These are phyloP conservation scores for Pterocles gutturalis DNA, from an alignment of 2,113 vertebrate genomes.

Conservation along the genomic window DNA sequence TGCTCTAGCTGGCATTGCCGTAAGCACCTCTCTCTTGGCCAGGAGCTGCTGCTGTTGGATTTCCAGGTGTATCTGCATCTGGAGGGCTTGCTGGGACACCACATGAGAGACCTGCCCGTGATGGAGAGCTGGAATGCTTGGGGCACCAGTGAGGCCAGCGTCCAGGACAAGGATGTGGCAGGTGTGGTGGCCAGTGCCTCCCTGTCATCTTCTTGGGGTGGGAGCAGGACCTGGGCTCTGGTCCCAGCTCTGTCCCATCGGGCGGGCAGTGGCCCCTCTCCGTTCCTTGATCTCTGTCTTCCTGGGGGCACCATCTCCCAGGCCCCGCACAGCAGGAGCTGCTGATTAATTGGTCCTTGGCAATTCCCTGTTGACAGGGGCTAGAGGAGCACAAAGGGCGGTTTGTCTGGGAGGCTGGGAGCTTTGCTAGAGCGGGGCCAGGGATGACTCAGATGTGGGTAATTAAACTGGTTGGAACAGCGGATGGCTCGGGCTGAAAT, in stretches of 20 bases:
- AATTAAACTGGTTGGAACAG: not conserved
- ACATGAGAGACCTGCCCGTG: not conserved
- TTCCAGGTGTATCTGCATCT: not conserved
- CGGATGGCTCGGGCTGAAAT: not conserved
- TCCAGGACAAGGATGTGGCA: too few relatives aligned
- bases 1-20: not conserved
- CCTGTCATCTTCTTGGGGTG: not conserved
- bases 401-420: not conserved
- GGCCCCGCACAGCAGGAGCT: not conserved
- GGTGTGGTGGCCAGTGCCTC: not conserved
- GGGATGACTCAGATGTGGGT: conserved; percentile 18
- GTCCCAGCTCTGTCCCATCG: not conserved
- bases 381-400: conserved; percentile 29
- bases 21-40: not conserved
- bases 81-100: not conserved
- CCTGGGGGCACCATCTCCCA: not conserved
- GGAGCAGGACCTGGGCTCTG: not conserved
- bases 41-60: not conserved
- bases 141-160: not conserved
- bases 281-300: not conserved
- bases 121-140: not conserved
- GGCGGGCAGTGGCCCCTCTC: not conserved
- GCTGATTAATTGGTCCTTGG: not conserved
- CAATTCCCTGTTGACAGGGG: not conserved
- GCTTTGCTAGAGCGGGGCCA: not conserved